phyloP scores from a whole-genome alignment of 2,113 vertebrate species.

The Macquaria australasica region DNA sequence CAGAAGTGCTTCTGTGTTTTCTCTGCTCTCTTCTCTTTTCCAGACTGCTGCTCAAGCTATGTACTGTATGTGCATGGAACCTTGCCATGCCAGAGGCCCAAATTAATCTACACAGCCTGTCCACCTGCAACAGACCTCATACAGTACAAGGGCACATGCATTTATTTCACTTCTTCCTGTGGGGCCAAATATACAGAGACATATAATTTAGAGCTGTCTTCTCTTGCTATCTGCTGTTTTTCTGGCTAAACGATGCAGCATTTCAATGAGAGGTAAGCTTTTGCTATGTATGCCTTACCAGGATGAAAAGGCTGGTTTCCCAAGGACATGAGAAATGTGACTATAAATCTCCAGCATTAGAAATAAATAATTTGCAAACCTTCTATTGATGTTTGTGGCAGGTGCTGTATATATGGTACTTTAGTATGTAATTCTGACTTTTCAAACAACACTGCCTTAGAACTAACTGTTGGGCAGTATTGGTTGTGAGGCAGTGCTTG shows the following conservation, averaged over 20 bases:
- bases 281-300: neutral
- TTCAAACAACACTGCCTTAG: neutral
- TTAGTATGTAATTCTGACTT: conserved; percentile 22
- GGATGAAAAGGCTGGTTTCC: conserved; percentile 22
- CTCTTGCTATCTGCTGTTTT: conserved; percentile 34
- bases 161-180: conserved; percentile 62
- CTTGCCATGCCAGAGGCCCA: conserved; percentile 87
- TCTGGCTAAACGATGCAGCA: conserved; percentile 46
- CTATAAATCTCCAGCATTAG: conserved; percentile 10
- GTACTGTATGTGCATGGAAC: conserved; percentile 56
- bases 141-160: conserved; percentile 65
- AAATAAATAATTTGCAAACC: conserved; percentile 37
- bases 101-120: conserved; percentile 83
- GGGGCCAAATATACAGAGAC: conserved; percentile 53
- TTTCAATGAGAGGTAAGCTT: conserved; percentile 43
- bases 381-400: conserved; percentile 29
- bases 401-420: conserved; percentile 1
- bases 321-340: conserved; percentile 26
- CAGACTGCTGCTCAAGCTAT: conserved; percentile 79
- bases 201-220: conserved; percentile 54
- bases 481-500: conserved; percentile 19
- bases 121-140: conserved; percentile 53
- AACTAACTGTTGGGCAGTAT: neutral
- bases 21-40: conserved; percentile 41
- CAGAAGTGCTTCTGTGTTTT: conserved; percentile 69